Evolutionary conservation across 1,140 invertebrate species (phyloP), one percentile per base, ranked within the genome.

Genomic region (Zaprionus lachaisei): DNA sequence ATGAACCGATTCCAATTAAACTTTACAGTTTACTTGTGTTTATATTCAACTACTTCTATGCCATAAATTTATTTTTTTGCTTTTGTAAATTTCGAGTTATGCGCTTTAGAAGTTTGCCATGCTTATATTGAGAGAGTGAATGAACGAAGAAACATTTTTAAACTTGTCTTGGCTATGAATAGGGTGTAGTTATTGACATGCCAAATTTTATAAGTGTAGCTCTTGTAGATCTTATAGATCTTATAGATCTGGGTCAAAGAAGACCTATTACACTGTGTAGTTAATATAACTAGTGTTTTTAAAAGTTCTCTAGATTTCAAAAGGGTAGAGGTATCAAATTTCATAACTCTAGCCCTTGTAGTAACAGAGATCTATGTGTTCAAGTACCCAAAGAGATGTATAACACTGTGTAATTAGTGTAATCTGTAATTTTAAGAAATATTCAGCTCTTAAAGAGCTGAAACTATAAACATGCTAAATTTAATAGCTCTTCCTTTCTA

Each of bases 11-110:
- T 2, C 7, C 2, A 1, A n/a, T 41, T 7, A 41, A n/a, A 5
- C 5, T 41, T 41, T 6, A 6, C 2, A n/a, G 38, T 41, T n/a
- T n/a, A 2, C 0, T 41, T n/a, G 38, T 0, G 5, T 7, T 7
- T n/a, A 0, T 6, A n/a, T 41, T n/a, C 5, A n/a, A 2, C 38
- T 41, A n/a, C 38, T n/a, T 15, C 15, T 41, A 6, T 41, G 4
- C 6, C 2, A 41, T n/a, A 41, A 3, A n/a, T 5, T 6, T 7
- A 41, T n/a, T 7, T 2, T 15, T n/a, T 7, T n/a, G 5, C 15
- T 15, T 5, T 41, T n/a, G 0, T 7, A 6, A 0, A 41, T 2
- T n/a, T 41, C 6, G 15, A n/a, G 0, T n/a, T 41, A 41, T 7
- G 6, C 6, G 15, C 1, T 7, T 41, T n/a, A n/a, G 2, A n/a